Percentiles rank a stretch among this genome's conserved stretches.
These are phyloP conservation scores for Spisula subtruncata DNA, from an alignment of 2,888 invertebrate species.

Conservation along the genomic window DNA sequence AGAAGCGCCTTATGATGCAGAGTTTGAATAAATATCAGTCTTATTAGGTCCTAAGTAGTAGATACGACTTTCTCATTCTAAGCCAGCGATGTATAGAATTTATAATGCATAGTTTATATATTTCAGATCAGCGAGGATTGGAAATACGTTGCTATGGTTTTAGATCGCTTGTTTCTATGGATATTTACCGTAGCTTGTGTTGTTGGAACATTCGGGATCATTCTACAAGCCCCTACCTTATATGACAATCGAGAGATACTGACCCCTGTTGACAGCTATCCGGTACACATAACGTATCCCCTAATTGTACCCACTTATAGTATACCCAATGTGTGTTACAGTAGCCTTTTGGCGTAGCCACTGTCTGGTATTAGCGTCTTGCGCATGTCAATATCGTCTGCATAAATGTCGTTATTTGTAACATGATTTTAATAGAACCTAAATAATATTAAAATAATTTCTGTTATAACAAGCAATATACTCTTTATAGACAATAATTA, in stretches of 20 bases:
- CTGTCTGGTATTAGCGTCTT: background rate
- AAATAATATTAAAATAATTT: background rate
- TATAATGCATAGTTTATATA: too few species aligned
- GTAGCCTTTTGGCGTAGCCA: background rate
- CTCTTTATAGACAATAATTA: too few species aligned
- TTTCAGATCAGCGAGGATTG: slow-evolving; percentile 78
- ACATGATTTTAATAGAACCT: background rate
- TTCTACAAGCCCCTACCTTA: slow-evolving; percentile 87
- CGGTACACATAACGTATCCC: slow-evolving; percentile 34
- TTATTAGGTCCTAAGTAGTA: too few species aligned
- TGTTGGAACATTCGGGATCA: slow-evolving; percentile 90
- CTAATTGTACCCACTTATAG: background rate
- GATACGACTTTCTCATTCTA: too few species aligned
- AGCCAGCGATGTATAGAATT: too few species aligned
- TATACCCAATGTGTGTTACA: background rate
- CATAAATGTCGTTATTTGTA: background rate
- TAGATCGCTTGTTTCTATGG: slow-evolving; percentile 81
- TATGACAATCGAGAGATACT: slow-evolving; percentile 66
- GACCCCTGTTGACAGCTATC: slow-evolving; percentile 61
- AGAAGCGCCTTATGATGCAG: too few species aligned
- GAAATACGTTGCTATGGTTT: slow-evolving; percentile 83
- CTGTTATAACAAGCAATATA: background rate
- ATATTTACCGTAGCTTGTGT: slow-evolving; percentile 79
- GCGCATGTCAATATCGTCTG: slow-evolving; percentile 14
- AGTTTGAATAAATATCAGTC: too few species aligned